Base-by-base conservation (phyloP, 2,113 vertebrate genomes). In the Mugil cephalus region DNA sequence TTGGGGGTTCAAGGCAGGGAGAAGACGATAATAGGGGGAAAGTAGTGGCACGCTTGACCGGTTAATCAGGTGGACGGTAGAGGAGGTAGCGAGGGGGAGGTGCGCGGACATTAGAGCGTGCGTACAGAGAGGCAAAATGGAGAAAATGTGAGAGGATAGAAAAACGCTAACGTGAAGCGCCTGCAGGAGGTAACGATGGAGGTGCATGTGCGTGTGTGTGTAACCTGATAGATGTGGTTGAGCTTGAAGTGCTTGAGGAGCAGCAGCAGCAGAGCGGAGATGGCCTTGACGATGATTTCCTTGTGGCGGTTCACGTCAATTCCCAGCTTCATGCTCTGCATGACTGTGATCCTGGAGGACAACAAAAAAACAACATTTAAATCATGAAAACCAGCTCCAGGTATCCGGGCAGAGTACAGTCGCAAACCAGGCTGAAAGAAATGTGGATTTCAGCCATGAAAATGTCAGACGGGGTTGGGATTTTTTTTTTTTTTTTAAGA, bases 321-420 rank as follows among this genome's bases (percentile, higher is more conserved):
- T 42, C 98, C 98, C 85, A 99, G 88, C 51, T 98, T 99, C 98
- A 99, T 99, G 92, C 98, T 99, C 93, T 98, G 97, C 3, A 99
- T 94, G 45, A 99, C 96, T 0, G 97, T 99, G 91, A 97, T 93
- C 11, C 98, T 99, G 90, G 17, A 71, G 19, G 1, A 82, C 24
- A 30, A 5, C 3, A 30, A 3, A 30, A 30, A 30, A 5, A 30
- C n/a, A n/a, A n/a, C n/a, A 30, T 30, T 30, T 5, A 30, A 5
- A 30, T 30, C 24, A 30, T 30, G 6, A 45, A 82, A 76, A 68
- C 53, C 54, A 65, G 46, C 58, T 30, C 24, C 24, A 50, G 40
- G 52, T 43, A 38, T 51, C 24, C 8, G 15, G 45, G 52, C 1
- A 1, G 3, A 13, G 48, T 14, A 6, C 34, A n/a, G 30, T 35